These are phyloP conservation scores for Gallinago jamesoni DNA, from an alignment of 2,113 vertebrate genomes.

Conservation along the genomic window DNA sequence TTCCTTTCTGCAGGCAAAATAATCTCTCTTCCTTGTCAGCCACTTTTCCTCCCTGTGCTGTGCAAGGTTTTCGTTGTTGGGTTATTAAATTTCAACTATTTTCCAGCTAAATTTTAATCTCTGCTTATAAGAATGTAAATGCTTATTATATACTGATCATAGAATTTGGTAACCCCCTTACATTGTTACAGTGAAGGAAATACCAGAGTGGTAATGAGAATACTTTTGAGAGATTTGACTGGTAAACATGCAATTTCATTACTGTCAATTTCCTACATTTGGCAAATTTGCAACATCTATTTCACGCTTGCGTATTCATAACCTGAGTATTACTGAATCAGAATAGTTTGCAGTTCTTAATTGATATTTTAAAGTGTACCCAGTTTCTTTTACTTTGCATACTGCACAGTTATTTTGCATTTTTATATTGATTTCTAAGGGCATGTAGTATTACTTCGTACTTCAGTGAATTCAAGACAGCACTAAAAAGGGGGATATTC, in stretches of 20 bases:
- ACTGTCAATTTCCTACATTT: background rate
- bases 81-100: background rate
- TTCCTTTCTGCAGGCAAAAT: constrained; percentile 31
- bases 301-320: background rate
- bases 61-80: background rate
- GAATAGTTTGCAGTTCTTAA: background rate
- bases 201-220: background rate
- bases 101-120: constrained; percentile 10
- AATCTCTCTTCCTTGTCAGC: background rate
- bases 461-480: background rate
- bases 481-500: background rate
- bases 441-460: background rate
- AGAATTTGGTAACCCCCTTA: background rate
- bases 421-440: background rate
- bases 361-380: background rate
- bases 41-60: background rate
- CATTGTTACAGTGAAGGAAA: background rate
- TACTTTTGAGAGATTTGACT: background rate
- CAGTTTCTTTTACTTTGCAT: background rate
- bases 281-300: background rate
- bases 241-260: background rate
- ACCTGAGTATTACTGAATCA: background rate
- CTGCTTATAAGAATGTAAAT: background rate
- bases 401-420: background rate
- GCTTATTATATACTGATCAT: background rate